Evolutionary conservation across 2,888 invertebrate genomes (phyloP).

Genomic region (Synergus laeviventris): DNA sequence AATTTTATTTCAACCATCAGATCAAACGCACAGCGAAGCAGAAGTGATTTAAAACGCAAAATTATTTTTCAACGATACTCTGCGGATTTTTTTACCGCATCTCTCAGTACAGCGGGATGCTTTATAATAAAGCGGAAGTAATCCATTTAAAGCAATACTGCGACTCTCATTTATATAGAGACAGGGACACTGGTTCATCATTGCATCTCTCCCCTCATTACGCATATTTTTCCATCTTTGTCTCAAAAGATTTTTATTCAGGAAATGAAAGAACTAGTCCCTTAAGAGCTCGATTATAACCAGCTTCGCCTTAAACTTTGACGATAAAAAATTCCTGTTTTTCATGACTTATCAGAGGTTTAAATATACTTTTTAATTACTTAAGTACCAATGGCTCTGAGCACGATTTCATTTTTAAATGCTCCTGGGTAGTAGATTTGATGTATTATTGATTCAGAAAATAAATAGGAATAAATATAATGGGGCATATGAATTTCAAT

Average conservation of each 20-base stretch:
- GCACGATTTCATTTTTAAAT: not conserved
- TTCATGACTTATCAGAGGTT: not conserved
- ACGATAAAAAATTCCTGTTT: not conserved
- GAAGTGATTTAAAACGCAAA: conserved; percentile 27
- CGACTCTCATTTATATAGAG: conserved; percentile 20
- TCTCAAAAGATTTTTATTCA: conserved; percentile 4
- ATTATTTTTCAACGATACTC: conserved; percentile 34
- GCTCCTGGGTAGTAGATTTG: not conserved
- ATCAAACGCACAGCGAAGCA: conserved; percentile 16
- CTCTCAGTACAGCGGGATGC: conserved; percentile 8
- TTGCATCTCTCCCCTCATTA: conserved; percentile 19
- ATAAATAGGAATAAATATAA: not conserved
- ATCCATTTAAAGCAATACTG: conserved; percentile 32
- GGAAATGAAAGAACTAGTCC: not conserved
- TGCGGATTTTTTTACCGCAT: conserved; percentile 17
- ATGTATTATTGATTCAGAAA: not conserved
- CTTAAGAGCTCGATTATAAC: not conserved
- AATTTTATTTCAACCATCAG: conserved; percentile 23
- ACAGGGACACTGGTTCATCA: not conserved
- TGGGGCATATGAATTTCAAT: too few relatives aligned
- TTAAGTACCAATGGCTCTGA: not conserved
- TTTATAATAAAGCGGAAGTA: conserved; percentile 36
- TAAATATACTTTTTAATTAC: not conserved
- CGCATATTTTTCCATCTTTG: conserved; percentile 24
- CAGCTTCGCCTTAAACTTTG: not conserved